These are phyloP conservation scores for Chionomys nivalis DNA, from an alignment of 2,113 vertebrate genomes.

Conservation along the genomic window DNA sequence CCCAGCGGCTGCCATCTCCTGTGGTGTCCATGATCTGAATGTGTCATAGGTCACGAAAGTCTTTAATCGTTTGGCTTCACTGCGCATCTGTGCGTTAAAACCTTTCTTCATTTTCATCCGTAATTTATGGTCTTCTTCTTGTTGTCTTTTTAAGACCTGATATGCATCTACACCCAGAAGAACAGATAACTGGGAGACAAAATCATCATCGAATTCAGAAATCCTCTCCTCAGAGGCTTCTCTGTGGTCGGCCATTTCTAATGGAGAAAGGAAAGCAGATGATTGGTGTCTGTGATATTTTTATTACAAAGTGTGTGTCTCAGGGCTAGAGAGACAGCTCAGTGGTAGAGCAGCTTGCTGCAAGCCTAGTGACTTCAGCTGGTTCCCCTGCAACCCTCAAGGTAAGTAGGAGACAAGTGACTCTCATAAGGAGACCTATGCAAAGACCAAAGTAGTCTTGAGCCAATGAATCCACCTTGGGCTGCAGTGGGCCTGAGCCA, in stretches of 20 bases:
- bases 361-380: too few species aligned
- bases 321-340: not conserved
- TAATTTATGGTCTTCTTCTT: not conserved
- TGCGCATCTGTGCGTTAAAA: constrained; percentile 58
- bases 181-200: not conserved
- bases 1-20: constrained; percentile 55
- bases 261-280: not conserved
- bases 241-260: constrained; percentile 50
- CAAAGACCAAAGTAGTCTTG: too few species aligned
- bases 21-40: not conserved
- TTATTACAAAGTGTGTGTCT: not conserved
- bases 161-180: not conserved
- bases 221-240: not conserved
- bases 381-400: not conserved
- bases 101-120: constrained; percentile 19
- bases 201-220: not conserved
- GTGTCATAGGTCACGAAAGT: not conserved
- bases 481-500: too few species aligned
- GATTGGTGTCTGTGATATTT: too few species aligned
- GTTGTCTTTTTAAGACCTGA: not conserved
- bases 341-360: too few species aligned
- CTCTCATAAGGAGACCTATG: too few species aligned
- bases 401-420: not conserved
- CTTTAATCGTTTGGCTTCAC: constrained; percentile 43
- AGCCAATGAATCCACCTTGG: too few species aligned